Conservation (phyloP, 2,797 vertebrate genomes). For the Leuciscus waleckii region DNA sequence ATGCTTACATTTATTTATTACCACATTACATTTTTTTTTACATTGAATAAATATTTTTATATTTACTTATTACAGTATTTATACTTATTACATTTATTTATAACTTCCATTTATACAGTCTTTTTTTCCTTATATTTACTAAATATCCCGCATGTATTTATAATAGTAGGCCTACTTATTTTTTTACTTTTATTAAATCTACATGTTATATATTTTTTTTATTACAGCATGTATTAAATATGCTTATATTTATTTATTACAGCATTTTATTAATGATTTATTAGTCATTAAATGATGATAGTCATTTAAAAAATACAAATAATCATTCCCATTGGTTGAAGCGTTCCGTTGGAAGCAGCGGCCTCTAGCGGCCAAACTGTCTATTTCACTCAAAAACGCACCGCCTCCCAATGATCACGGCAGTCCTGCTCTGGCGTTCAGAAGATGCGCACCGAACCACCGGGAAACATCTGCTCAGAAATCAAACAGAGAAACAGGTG, state of each 20-base stretch:
- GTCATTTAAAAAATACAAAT: background rate
- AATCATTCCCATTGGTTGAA: background rate
- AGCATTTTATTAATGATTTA: background rate
- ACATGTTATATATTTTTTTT: background rate
- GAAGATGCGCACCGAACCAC: conserved; percentile 55
- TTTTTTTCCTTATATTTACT: background rate
- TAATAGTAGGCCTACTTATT: background rate
- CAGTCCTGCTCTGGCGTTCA: conserved; percentile 60
- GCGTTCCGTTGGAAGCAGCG: background rate
- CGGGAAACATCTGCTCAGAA: conserved; percentile 41
- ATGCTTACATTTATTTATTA: background rate
- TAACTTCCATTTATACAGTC: background rate
- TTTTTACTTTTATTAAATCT: background rate
- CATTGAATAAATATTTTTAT: background rate
- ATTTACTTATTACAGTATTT: background rate
- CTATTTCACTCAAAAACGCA: conserved; percentile 44
- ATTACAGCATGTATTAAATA: background rate
- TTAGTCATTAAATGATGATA: background rate
- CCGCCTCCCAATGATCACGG: conserved; percentile 52
- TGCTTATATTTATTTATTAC: background rate
- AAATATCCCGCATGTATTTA: background rate
- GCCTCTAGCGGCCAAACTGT: conserved; percentile 54
- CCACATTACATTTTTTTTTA: background rate
- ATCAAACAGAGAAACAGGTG: conserved; percentile 43
- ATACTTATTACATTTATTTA: background rate